These are phyloP conservation scores for Cremastobaeus sp. DNA, from an alignment of 2,888 invertebrate genomes.

Conservation along the genomic window DNA sequence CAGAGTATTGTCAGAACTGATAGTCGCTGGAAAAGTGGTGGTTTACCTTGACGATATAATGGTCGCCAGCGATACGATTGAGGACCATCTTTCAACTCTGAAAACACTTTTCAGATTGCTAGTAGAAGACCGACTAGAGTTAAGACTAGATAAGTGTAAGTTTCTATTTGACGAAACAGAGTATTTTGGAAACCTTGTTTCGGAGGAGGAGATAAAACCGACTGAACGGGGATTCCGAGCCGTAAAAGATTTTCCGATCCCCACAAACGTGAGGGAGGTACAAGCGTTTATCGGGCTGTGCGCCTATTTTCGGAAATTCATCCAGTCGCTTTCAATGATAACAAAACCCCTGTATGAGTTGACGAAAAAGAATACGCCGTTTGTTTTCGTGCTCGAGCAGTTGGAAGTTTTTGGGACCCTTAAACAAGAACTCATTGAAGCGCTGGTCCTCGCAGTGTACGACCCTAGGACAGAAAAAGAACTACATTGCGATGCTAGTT, in stretches of 20 bases:
- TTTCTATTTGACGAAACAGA: not conserved
- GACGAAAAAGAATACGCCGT: not conserved
- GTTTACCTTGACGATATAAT: not conserved
- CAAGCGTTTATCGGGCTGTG: slow-evolving; percentile 1
- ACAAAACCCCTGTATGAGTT: slow-evolving; percentile 16
- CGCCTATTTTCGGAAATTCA: slow-evolving; percentile 12
- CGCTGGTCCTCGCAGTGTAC: not conserved
- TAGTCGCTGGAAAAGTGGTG: not conserved
- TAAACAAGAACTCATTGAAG: slow-evolving; percentile 2
- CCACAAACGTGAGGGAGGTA: not conserved
- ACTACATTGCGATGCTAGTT: slow-evolving; percentile 17
- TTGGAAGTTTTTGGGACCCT: not conserved
- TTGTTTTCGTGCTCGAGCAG: not conserved
- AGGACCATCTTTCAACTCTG: not conserved
- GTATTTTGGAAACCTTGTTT: not conserved
- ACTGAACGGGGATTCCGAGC: slow-evolving; percentile 2
- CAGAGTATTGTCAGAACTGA: not conserved
- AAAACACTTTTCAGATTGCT: not conserved
- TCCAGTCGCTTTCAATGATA: not conserved
- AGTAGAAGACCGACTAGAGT: not conserved
- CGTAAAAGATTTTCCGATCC: not conserved
- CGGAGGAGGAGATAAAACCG: not conserved
- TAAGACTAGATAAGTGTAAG: not conserved
- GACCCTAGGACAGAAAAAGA: slow-evolving; percentile 11
- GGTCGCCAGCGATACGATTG: not conserved